phyloP scores from a whole-genome alignment of 2,113 vertebrate genomes.

The Actinemys pallida region DNA sequence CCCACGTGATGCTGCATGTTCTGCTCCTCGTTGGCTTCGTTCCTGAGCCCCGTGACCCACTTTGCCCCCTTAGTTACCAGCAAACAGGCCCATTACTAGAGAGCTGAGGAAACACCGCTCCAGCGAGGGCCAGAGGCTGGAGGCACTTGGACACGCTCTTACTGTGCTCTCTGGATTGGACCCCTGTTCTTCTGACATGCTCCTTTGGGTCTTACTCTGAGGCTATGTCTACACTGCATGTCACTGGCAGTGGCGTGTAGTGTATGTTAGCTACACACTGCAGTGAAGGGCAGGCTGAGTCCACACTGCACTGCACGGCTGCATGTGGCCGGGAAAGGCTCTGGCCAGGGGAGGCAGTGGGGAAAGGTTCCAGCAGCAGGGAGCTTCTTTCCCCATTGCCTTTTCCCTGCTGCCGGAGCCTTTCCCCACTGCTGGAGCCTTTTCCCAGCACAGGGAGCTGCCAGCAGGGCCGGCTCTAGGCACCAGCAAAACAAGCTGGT shows the following conservation, averaged over 20 bases:
- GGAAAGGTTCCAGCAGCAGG: not conserved
- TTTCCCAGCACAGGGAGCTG: too few relatives aligned
- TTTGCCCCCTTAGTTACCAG: not conserved
- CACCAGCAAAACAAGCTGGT: too few relatives aligned
- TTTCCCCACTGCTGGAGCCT: not conserved
- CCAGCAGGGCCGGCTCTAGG: too few relatives aligned
- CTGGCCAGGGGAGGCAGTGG: not conserved
- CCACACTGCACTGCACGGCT: not conserved
- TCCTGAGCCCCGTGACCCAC: not conserved
- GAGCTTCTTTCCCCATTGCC: not conserved
- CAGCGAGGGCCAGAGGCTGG: not conserved
- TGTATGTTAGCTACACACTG: not conserved
- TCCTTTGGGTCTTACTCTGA: not conserved
- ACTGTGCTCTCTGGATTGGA: not conserved
- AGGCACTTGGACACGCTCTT: not conserved
- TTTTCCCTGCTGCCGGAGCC: not conserved
- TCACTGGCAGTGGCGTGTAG: not conserved
- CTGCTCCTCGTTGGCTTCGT: not conserved
- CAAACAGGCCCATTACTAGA: not conserved
- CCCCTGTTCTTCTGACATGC: not conserved
- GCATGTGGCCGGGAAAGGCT: not conserved
- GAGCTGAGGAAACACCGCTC: not conserved
- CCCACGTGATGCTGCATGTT: not conserved
- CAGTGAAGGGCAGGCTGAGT: not conserved
- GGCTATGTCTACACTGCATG: not conserved